These are phyloP conservation scores for Dryadula phaetusa DNA, from an alignment of 2,888 invertebrate genomes.

Conservation along the genomic window DNA sequence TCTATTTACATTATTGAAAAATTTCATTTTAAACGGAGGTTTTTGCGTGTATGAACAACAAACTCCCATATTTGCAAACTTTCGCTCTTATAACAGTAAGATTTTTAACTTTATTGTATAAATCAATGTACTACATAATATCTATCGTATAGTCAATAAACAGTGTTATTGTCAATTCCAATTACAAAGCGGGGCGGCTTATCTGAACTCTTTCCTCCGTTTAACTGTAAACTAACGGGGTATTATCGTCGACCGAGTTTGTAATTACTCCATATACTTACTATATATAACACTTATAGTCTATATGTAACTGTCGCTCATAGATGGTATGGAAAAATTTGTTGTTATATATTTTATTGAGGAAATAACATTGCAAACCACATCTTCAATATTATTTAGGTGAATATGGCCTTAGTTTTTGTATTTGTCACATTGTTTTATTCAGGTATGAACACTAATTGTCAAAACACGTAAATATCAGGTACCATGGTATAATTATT, in stretches of 20 bases:
- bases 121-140: neutral
- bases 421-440: neutral
- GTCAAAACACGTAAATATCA: too few relatives aligned
- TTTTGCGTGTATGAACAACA: too few relatives aligned
- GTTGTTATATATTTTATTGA: neutral
- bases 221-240: slow-evolving; percentile 37
- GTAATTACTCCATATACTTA: slow-evolving; percentile 15
- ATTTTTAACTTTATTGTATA: too few relatives aligned
- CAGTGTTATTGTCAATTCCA: slow-evolving; percentile 25
- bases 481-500: too few relatives aligned
- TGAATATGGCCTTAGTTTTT: neutral
- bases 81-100: too few relatives aligned
- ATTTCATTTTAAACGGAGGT: too few relatives aligned
- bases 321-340: slow-evolving; percentile 7
- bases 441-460: too few relatives aligned
- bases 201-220: slow-evolving; percentile 36
- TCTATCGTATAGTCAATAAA: slow-evolving; percentile 12
- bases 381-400: neutral
- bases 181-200: slow-evolving; percentile 32
- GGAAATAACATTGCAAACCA: slow-evolving; percentile 2
- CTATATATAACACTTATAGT: neutral
- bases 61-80: too few relatives aligned
- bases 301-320: neutral
- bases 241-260: slow-evolving; percentile 33
- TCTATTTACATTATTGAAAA: too few relatives aligned